Conservation (phyloP, 2,797 vertebrate genomes). For the Tolypeutes matacus region DNA sequence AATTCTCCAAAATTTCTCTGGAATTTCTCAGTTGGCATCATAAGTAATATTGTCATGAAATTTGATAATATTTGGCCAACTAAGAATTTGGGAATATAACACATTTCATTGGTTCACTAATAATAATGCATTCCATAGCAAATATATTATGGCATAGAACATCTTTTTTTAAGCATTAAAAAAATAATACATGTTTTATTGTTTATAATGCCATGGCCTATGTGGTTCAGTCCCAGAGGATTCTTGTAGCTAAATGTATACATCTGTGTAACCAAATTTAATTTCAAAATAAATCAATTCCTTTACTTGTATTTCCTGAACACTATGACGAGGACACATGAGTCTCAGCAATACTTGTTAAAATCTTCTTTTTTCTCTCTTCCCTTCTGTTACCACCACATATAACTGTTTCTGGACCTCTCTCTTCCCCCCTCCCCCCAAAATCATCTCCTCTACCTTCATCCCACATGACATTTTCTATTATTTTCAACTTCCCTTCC, state of each 20-base stretch:
- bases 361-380: not conserved
- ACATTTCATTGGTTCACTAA: slow-evolving; percentile 73
- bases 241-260: not conserved
- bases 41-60: slow-evolving; percentile 51
- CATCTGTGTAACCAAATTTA: slow-evolving; percentile 17
- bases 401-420: not conserved
- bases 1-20: slow-evolving; percentile 66
- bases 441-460: not conserved
- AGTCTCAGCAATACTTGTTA: slow-evolving; percentile 27
- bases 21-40: slow-evolving; percentile 45
- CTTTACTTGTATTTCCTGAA: slow-evolving; percentile 17
- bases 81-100: slow-evolving; percentile 57
- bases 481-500: slow-evolving; percentile 38
- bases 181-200: slow-evolving; percentile 3
- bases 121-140: slow-evolving; percentile 64
- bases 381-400: not conserved
- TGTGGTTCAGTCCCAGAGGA: not conserved
- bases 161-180: slow-evolving; percentile 50
- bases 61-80: slow-evolving; percentile 56
- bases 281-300: slow-evolving; percentile 34
- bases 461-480: not conserved
- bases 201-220: not conserved
- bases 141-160: slow-evolving; percentile 37
- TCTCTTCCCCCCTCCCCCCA: not conserved
- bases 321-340: not conserved